phyloP scores from a whole-genome alignment of 1,140 invertebrate species.

The Trachymyrmex septentrionalis region DNA sequence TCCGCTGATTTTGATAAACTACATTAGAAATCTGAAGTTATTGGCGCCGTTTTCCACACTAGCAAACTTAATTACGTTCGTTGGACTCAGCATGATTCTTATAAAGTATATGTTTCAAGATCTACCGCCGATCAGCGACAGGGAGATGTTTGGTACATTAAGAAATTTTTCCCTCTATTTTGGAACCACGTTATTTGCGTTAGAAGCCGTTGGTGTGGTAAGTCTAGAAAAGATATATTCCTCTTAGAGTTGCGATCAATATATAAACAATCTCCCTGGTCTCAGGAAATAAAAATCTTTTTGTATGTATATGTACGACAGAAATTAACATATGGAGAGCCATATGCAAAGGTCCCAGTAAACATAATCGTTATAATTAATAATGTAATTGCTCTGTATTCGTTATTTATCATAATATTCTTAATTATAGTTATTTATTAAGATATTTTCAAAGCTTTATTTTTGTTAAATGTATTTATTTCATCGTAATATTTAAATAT shows the following conservation, averaged over 20 bases:
- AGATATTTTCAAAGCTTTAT: neutral
- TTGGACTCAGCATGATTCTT: constrained; percentile 91
- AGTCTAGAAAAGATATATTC: constrained; percentile 80
- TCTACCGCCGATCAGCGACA: constrained; percentile 88
- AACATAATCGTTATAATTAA: neutral
- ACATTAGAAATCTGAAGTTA: constrained; percentile 92
- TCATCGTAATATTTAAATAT: neutral
- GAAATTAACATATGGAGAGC: constrained; percentile 1
- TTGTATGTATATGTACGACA: neutral
- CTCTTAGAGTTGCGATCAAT: neutral
- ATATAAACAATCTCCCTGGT: neutral
- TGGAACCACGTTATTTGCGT: constrained; percentile 95
- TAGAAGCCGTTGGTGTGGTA: constrained; percentile 96
- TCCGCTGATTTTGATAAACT: constrained; percentile 91
- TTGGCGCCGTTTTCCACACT: constrained; percentile 93
- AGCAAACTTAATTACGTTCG: constrained; percentile 92
- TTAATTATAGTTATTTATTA: neutral
- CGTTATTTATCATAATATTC: neutral
- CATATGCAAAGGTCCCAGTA: constrained; percentile 30
- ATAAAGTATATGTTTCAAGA: constrained; percentile 89
- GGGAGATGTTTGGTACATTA: constrained; percentile 87
- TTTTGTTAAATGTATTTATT: neutral
- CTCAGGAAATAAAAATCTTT: neutral
- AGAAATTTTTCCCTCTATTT: constrained; percentile 92
- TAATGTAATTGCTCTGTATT: neutral